Base-by-base conservation (phyloP, 1,140 invertebrate species). In the Orchestia grillus region DNA sequence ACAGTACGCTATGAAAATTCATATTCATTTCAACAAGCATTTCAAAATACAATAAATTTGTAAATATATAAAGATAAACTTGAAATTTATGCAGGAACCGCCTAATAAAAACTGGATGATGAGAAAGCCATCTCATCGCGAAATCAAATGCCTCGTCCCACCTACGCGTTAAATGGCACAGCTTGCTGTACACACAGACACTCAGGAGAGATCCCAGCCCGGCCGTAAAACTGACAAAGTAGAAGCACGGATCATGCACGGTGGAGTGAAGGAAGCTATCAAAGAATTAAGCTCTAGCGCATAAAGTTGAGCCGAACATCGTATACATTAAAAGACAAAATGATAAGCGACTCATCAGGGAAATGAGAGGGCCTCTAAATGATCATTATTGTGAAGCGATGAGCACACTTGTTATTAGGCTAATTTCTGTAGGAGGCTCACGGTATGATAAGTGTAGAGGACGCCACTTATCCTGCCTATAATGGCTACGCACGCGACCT, bases 351-450 rank as follows among this genome's bases (percentile, higher is more conserved):
- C 92, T 94, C 92, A 94, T 47, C 92, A 45, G 8, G 19, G 92
- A 47, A 94, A 94, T 94, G 43, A 94, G 44, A 28, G 92, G 92
- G 36, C 92, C 40, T 47, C 44, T 11, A 94, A 94, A 94, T 94
- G 44, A 94, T 94, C 92, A 94, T 94, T 94, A 94, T 94, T 94
- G 92, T 94, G 43, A 94, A 94, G 44, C 92, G 41, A 94, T 45
- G 92, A 94, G 23, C 92, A 94, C 92, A 40, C 43, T 94, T 94
- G 92, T 94, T 94, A 94, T 94, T 94, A 94, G 44, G 44, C 92
- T 94, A 94, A 94, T 94, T 94, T 94, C n/a, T 94, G 88, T 44
- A 94, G 92, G 92, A 94, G 92, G 92, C 92, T 94, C 92, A 45
- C 43, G 44, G 92, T 94, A 94, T 94, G 47, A 94, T 94, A 94